Evolutionary conservation across 2,113 vertebrate species (phyloP).

Genomic region (Malurus melanocephalus): DNA sequence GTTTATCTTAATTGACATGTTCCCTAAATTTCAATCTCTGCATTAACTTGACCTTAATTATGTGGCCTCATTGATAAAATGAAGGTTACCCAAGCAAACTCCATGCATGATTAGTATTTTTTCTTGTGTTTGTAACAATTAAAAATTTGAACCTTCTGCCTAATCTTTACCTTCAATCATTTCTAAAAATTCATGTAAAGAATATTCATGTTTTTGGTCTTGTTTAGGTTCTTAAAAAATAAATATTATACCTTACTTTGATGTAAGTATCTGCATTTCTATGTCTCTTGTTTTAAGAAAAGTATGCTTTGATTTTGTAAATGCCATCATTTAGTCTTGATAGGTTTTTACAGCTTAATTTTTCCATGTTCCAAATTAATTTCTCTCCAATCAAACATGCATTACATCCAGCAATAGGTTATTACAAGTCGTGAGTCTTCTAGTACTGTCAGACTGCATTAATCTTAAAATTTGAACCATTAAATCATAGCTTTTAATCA

Average conservation of each 20-base stretch:
- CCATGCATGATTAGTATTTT: neutral
- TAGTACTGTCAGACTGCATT: neutral
- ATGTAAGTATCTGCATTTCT: neutral
- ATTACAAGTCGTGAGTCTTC: neutral
- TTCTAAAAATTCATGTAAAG: neutral
- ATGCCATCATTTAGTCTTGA: neutral
- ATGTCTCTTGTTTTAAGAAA: neutral
- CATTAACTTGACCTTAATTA: slow-evolving; percentile 54
- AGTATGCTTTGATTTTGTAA: neutral
- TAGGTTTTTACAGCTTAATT: neutral
- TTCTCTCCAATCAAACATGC: neutral
- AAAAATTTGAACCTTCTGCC: neutral
- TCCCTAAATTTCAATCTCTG: slow-evolving; percentile 49
- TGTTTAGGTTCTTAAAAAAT: neutral
- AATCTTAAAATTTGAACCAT: neutral
- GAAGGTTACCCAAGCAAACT: slow-evolving; percentile 12
- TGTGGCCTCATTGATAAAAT: slow-evolving; percentile 34
- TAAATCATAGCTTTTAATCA: slow-evolving; percentile 1
- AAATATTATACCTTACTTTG: neutral
- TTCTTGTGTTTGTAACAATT: neutral
- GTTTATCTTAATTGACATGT: slow-evolving; percentile 52
- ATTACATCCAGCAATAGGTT: neutral
- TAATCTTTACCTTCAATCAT: neutral
- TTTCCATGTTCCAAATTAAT: neutral
- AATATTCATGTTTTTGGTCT: neutral